These are phyloP conservation scores for Psittacula derbiana DNA, from an alignment of 2,797 vertebrate genomes.

Conservation along the genomic window DNA sequence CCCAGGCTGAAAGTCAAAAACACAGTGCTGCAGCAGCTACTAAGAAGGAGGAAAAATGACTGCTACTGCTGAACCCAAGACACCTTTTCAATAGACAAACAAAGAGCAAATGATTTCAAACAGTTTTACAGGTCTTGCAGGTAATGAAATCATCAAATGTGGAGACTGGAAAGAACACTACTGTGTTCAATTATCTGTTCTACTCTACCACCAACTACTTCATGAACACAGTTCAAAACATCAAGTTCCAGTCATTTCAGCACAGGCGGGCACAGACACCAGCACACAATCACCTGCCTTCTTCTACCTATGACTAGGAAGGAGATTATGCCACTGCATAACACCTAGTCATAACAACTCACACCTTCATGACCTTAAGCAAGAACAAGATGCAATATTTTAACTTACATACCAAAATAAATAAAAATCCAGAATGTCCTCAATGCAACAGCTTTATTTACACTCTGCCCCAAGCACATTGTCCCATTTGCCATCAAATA, in stretches of 20 bases:
- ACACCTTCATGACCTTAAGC: background rate
- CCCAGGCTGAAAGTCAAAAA: too few relatives aligned
- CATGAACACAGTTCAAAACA: background rate
- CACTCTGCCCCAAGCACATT: background rate
- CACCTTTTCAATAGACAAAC: background rate
- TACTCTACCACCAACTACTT: background rate
- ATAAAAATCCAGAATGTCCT: background rate
- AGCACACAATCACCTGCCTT: background rate
- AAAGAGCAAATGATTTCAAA: background rate
- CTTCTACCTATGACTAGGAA: background rate
- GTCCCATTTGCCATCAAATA: constrained; percentile 1
- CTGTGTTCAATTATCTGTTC: background rate
- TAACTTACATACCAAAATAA: background rate
- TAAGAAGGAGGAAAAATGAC: too few relatives aligned
- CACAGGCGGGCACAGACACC: background rate
- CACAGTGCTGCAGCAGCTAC: too few relatives aligned
- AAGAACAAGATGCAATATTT: background rate
- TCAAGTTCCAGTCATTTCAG: background rate
- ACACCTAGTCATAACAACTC: background rate
- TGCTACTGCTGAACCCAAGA: too few relatives aligned
- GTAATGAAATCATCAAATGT: background rate
- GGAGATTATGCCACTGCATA: background rate
- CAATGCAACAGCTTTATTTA: background rate
- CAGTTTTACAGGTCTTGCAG: background rate
- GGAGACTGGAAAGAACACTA: background rate